phyloP scores from a whole-genome alignment of 2,888 invertebrate species.

The Rhagonycha fulva region DNA sequence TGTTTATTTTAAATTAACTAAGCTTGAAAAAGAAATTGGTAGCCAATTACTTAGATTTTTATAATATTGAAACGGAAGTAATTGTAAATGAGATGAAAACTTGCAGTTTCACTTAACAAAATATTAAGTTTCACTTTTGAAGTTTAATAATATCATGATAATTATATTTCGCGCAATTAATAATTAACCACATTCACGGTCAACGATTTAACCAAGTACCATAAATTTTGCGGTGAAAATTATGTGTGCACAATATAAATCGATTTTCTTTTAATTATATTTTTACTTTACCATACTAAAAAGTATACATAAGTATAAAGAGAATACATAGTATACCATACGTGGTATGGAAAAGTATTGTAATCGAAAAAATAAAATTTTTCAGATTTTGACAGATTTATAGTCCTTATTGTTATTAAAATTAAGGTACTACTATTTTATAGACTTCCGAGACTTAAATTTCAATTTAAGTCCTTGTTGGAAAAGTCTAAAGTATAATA shows the following conservation, averaged over 20 bases:
- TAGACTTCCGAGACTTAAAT: too few species aligned
- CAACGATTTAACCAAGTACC: neutral
- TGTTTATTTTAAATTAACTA: neutral
- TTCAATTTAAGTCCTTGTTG: too few species aligned
- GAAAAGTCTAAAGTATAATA: too few species aligned
- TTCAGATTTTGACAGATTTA: too few species aligned
- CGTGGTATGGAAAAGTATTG: too few species aligned
- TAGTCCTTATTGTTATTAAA: too few species aligned
- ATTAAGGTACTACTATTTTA: too few species aligned
- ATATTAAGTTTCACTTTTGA: neutral
- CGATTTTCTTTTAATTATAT: neutral
- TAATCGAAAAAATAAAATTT: too few species aligned
- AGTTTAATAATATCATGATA: neutral
- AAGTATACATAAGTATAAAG: too few species aligned
- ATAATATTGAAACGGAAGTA: neutral
- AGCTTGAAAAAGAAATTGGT: neutral
- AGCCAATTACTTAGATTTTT: neutral
- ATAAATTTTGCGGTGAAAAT: neutral
- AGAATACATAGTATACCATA: too few species aligned
- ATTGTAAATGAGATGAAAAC: neutral
- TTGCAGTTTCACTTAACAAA: slow-evolving; percentile 3
- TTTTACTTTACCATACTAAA: too few species aligned
- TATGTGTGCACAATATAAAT: neutral
- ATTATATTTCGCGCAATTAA: neutral
- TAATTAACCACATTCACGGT: neutral